These are phyloP conservation scores for Sesamia nonagrioides DNA, from an alignment of 1,140 invertebrate species.

Conservation along the genomic window DNA sequence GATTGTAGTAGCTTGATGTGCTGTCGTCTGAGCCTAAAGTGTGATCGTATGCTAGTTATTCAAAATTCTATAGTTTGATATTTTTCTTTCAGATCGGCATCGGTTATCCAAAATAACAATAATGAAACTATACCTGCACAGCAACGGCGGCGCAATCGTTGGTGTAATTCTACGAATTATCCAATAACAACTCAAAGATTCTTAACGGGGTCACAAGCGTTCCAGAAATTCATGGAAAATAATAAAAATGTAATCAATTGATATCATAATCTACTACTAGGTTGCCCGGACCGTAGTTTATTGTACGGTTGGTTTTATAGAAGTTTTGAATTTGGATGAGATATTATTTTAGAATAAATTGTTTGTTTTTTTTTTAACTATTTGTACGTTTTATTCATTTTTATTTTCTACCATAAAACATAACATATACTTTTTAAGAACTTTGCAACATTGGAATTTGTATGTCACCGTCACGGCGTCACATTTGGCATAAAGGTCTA, in stretches of 20 bases:
- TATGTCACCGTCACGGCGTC: too few species aligned
- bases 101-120: slow-evolving; percentile 25
- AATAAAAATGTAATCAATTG: slow-evolving; percentile 55
- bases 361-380: slow-evolving; percentile 7
- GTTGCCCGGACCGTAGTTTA: slow-evolving; percentile 40
- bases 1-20: too few species aligned
- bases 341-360: slow-evolving; percentile 59
- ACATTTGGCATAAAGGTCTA: too few species aligned
- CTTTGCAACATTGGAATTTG: slow-evolving; percentile 6
- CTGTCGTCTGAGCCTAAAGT: too few species aligned
- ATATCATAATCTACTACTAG: slow-evolving; percentile 17
- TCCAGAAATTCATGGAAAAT: slow-evolving; percentile 72
- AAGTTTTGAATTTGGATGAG: slow-evolving; percentile 47
- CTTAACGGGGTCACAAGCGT: slow-evolving; percentile 73
- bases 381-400: too few species aligned
- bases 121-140: slow-evolving; percentile 4
- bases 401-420: background rate
- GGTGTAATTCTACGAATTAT: slow-evolving; percentile 23
- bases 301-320: slow-evolving; percentile 57
- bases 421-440: slow-evolving; percentile 27
- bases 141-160: background rate
- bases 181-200: slow-evolving; percentile 64
- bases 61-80: background rate
- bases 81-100: slow-evolving; percentile 60
- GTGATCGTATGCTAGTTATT: too few species aligned